A percentile compares a stretch with the other conserved stretches of the same genome.
phyloP scores from a whole-genome alignment of 2,888 invertebrate species.

The Mantis religiosa region DNA sequence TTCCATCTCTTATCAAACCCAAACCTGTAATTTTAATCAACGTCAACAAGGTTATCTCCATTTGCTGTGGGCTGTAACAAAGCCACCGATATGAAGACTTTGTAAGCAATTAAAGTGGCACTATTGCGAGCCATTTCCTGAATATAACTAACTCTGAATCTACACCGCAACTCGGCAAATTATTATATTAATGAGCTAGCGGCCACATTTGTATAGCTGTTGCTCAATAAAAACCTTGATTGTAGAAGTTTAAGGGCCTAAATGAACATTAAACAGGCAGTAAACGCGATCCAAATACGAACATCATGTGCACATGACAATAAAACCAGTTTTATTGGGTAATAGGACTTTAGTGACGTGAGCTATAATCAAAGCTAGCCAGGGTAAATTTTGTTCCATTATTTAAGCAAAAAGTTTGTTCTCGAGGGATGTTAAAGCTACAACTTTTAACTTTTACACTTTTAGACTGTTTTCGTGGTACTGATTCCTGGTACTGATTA shows the following conservation, averaged over 20 bases:
- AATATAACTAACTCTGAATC: not conserved
- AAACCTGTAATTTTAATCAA: too few relatives aligned
- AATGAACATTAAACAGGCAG: not conserved
- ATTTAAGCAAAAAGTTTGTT: not conserved
- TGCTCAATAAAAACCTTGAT: not conserved
- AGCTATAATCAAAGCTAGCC: not conserved
- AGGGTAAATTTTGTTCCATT: not conserved
- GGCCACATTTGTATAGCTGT: not conserved
- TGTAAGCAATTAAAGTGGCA: too few relatives aligned
- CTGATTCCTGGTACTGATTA: too few relatives aligned
- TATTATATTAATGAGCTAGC: not conserved
- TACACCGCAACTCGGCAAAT: not conserved
- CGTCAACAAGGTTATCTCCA: too few relatives aligned
- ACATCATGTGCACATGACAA: not conserved
- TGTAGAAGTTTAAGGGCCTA: not conserved
- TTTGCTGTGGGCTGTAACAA: too few relatives aligned
- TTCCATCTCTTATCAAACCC: too few relatives aligned
- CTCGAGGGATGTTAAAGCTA: too few relatives aligned
- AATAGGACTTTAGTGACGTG: not conserved
- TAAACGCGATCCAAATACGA: not conserved
- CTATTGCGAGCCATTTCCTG: not conserved
- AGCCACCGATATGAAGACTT: too few relatives aligned
- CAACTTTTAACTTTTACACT: too few relatives aligned
- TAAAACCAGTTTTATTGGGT: not conserved
- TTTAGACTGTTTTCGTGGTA: too few relatives aligned